These are phyloP conservation scores for Diacarnus erythraeanus DNA, from an alignment of 37 sponge, comb jelly and placozoan species.

Conservation along the genomic window DNA sequence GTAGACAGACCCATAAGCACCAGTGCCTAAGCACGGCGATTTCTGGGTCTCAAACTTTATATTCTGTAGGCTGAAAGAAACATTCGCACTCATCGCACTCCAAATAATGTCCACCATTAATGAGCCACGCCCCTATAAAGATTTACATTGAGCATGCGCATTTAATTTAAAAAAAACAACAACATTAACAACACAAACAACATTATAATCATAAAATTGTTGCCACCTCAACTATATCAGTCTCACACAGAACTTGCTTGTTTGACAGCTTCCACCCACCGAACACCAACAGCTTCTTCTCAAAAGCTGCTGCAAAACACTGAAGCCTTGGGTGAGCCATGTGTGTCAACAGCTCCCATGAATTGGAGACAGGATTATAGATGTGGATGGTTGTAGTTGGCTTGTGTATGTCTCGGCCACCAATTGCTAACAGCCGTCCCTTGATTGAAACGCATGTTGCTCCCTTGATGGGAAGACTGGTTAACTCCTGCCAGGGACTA, in stretches of 20 bases:
- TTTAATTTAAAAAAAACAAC: too few relatives aligned
- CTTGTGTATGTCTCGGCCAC: constrained; percentile 7
- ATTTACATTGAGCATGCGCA: not conserved
- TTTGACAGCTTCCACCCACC: constrained; percentile 9
- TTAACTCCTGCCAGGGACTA: not conserved
- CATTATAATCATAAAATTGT: not conserved
- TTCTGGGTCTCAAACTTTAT: not conserved
- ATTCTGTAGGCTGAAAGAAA: too few relatives aligned
- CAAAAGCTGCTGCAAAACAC: not conserved
- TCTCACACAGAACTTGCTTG: not conserved
- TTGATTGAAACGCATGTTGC: not conserved
- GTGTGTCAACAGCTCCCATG: constrained; percentile 10
- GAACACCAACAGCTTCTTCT: constrained; percentile 1
- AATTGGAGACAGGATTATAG: constrained; percentile 1
- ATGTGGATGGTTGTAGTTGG: constrained; percentile 5
- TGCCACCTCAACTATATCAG: not conserved
- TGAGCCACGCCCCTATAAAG: too few relatives aligned
- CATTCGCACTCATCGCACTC: too few relatives aligned
- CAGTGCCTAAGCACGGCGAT: not conserved
- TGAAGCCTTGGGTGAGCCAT: not conserved
- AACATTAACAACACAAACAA: not conserved
- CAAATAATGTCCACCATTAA: too few relatives aligned
- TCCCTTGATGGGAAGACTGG: constrained; percentile 3
- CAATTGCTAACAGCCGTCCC: constrained; percentile 2
- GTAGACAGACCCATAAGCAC: constrained; percentile 5